Base-by-base conservation (phyloP, 2,113 vertebrate genomes). In the Willisornis vidua region DNA sequence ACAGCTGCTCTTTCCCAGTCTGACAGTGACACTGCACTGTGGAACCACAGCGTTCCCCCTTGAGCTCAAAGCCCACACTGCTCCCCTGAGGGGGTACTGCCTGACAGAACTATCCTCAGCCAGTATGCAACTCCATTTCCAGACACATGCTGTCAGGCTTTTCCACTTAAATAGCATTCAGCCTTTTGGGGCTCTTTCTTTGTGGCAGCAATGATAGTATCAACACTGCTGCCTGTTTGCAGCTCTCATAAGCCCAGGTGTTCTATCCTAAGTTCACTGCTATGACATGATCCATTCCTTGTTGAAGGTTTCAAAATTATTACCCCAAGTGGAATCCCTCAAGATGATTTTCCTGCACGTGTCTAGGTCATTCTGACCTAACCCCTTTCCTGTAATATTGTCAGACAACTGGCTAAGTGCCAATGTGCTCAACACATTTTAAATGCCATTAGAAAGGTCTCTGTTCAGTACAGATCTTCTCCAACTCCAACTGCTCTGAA, bases 281-380 rank as follows among this genome's bases (percentile, higher is more conserved):
- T 41, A 9, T 52, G 61, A 78, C n/a, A 77, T 0, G 1, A 77
- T 70, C 49, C 59, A 61, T 65, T 91, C 52, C 41, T 39, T 73
- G 39, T 13, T 58, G 75, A 24, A 74, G 52, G 37, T 71, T 80
- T 78, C 49, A 45, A 57, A 74, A 87, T 25, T 7, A 74, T 63
- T n/a, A 83, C 15, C 61, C 39, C 57, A 70, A 77, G 51, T 63
- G 90, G 51, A 93, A 91, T 45, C 74, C 63, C 45, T 90, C 51
- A 58, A 61, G 68, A 79, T 58, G 43, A 14, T n/a, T 91, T 92
- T 87, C 59, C 91, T 90, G 75, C 52, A 51, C 52, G 23, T 63
- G 90, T 80, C 85, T 63, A 94, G 92, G 94, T 96, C 86, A 67
- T 63, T 68, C 75, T 84, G 93, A 96, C 93, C 92, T 92, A 94